Base-by-base conservation (phyloP, 92 coral and sea anemone genomes). In the Zoanthus sansibaricus region DNA sequence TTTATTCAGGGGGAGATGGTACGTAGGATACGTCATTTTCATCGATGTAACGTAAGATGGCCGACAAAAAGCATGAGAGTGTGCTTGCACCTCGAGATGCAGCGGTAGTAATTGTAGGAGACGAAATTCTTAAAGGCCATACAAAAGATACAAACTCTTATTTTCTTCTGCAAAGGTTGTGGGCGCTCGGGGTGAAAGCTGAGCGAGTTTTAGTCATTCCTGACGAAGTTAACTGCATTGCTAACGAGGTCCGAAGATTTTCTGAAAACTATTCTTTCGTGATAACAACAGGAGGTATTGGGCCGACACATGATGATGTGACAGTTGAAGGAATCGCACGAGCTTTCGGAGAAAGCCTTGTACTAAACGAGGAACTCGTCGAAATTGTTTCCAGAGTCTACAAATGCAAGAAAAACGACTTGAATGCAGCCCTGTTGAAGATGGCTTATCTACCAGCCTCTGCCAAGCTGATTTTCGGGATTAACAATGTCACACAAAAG, bases 231-330 rank as follows among this genome's bases (percentile, higher is more conserved):
- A 90, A 91, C 37, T 95, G 82, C 76, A 97, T 97, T 62, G 92
- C 94, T 5, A 51, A 86, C 32, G 98, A 97, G 82, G 92, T 97
- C 17, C 88, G 71, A 30, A 84, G 86, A 45, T 97, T 93, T 86
- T 93, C 99, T 21, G 80, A 91, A 42, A 89, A 88, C 58, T 97
- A 78, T 82, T 86, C 96, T 42, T 89, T 93, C 31, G 99, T 97
- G 31, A 90, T 97, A 42, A 97, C 99, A 1, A 93, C 99, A 15
- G 99, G 99, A 16, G 99, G 99, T 45, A 93, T 97, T 14, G 99
- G 99, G 13, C 99, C 99, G 5, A 97, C 99, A 25, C 99, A 97
- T 71, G 99, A 97, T 71, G 99, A 97, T 87, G 94, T 97, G 51
- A 97, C 99, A 17, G 68, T 95, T 82, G 76, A 82, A n/a, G 95